These are phyloP conservation scores for Saccopteryx bilineata DNA, from an alignment of 2,113 vertebrate species.

Conservation along the genomic window DNA sequence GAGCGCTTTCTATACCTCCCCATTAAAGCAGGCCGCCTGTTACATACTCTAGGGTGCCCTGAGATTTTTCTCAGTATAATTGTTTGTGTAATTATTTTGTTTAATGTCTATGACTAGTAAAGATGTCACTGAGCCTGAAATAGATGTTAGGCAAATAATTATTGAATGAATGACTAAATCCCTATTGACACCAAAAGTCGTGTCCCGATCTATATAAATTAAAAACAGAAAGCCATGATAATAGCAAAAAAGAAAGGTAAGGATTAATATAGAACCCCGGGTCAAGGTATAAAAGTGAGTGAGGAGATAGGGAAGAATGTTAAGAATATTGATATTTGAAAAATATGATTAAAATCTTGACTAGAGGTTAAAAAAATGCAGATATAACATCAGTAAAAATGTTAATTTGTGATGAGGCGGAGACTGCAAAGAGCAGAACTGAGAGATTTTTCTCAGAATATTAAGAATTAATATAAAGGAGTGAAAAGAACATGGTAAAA, in stretches of 20 bases:
- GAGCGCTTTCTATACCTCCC: background rate
- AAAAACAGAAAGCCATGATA: background rate
- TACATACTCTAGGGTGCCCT: background rate
- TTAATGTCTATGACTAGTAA: constrained; percentile 64
- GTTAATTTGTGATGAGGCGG: background rate
- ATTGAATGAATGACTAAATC: constrained; percentile 24
- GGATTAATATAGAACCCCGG: background rate
- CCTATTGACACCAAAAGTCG: background rate
- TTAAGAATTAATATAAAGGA: constrained; percentile 5
- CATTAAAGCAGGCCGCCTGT: background rate
- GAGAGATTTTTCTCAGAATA: background rate
- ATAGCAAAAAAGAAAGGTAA: background rate
- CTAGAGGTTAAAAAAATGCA: background rate
- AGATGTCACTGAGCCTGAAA: constrained; percentile 40
- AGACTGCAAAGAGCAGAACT: background rate
- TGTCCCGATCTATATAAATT: background rate
- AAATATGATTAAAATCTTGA: background rate
- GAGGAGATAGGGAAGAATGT: background rate
- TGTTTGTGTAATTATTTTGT: constrained; percentile 64
- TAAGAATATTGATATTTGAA: background rate
- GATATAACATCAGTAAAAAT: background rate
- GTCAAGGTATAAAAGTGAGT: background rate
- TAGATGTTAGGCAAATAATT: constrained; percentile 25
- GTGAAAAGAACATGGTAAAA: constrained; percentile 26
- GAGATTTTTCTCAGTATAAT: constrained; percentile 57